Base-by-base conservation (phyloP, 1,140 invertebrate genomes). In the Stratiolaelaps scimitus region DNA sequence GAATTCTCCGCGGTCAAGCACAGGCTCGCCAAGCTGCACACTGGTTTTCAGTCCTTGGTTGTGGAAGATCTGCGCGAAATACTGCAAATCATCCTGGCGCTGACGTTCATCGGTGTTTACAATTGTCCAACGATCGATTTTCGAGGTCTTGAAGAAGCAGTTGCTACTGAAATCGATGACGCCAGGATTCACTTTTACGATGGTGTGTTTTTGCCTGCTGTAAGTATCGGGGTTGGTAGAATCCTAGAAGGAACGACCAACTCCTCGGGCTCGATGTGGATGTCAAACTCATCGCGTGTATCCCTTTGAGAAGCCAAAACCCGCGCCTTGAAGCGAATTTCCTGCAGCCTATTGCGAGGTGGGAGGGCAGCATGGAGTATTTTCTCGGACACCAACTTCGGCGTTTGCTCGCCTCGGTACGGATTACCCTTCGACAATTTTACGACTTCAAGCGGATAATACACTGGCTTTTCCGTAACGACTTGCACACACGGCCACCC, bases 321-420 rank as follows among this genome's bases (percentile, higher is more conserved):
- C 5, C 47, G 53, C 53, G 34, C 23, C 1, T 15, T 60, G 20
- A 15, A 15, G 13, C 23, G 1, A 26, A 60, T 60, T 34, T 60
- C 53, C 10, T 60, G 17, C 26, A 60, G 53, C 15, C 53, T 26
- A 23, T 60, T 60, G 15, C 53, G 26, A 1, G 53, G 53, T 1
- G 17, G 17, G 5, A 60, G n/a, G 13, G 53, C 53, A 1, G 53
- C 53, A 1, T 2, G 1, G 6, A 2, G 26, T n/a, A 60, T 60
- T 26, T 19, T 60, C 17, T 60, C 53, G 53, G 17, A 17, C 15
- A 23, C 20, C 15, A 60, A 1, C 2, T 60, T 15, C 2, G 15
- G 53, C 10, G 53, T 20, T 34, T 60, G 53, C 23, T 60, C 53
- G 15, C 53, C 53, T 1, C 23, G 53, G 53, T 19, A 60, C 17